Conservation (phyloP, 2,888 invertebrate genomes). For the Apoda limacodes region DNA sequence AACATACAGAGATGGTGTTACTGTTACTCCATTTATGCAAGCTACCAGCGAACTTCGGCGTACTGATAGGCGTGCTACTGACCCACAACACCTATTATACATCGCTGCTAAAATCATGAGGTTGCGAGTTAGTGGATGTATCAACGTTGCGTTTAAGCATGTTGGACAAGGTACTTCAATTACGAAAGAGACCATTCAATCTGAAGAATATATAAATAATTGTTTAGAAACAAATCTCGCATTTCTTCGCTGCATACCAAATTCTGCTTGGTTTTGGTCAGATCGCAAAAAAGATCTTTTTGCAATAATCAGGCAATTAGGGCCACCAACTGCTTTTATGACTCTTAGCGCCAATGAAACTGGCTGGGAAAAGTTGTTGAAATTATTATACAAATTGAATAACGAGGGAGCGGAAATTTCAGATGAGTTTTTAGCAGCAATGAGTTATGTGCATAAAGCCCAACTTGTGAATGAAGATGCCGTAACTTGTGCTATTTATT, state of each 20-base stretch:
- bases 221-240: conserved; percentile 31
- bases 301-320: conserved; percentile 38
- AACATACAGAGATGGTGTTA: conserved; percentile 22
- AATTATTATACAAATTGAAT: conserved; percentile 30
- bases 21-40: conserved; percentile 20
- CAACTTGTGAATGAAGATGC: conserved; percentile 28
- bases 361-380: conserved; percentile 27
- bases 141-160: conserved; percentile 8
- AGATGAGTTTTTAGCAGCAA: conserved; percentile 18
- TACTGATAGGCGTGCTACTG: conserved; percentile 22
- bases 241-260: conserved; percentile 33
- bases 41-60: conserved; percentile 20
- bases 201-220: conserved; percentile 26
- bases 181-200: conserved; percentile 26
- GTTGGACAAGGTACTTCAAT: conserved; percentile 24
- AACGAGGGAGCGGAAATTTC: conserved; percentile 21
- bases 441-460: conserved; percentile 21
- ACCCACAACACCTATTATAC: conserved; percentile 23
- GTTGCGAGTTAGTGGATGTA: conserved; percentile 14
- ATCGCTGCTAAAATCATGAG: conserved; percentile 17
- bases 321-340: conserved; percentile 35
- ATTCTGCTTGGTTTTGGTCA: conserved; percentile 35
- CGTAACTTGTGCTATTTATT: conserved; percentile 28
- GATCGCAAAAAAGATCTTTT: conserved; percentile 35
- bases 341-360: conserved; percentile 41